Conservation (phyloP, 1,140 invertebrate genomes). For the Drosophila rufa region DNA sequence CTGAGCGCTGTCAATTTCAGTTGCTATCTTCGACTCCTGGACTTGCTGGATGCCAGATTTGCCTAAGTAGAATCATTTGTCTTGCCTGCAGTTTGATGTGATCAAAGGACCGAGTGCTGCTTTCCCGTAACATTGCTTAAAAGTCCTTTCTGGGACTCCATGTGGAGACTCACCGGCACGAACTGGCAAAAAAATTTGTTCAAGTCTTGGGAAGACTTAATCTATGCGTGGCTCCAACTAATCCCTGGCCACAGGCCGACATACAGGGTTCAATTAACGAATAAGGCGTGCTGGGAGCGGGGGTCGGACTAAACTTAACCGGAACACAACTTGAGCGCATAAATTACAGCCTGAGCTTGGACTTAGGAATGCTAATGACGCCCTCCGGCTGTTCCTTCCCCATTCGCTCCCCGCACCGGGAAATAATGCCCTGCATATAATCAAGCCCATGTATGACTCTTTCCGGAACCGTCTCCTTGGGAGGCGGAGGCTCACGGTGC, state of each 20-base stretch:
- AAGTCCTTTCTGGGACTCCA: not conserved
- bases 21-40: conserved; percentile 26
- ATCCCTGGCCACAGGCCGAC: conserved; percentile 38
- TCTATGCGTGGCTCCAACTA: conserved; percentile 30
- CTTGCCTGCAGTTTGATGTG: conserved; percentile 17
- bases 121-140: not conserved
- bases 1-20: conserved; percentile 68
- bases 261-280: conserved; percentile 58
- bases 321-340: conserved; percentile 51
- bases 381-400: conserved; percentile 40
- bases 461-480: conserved; percentile 22
- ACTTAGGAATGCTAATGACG: conserved; percentile 67
- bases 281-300: conserved; percentile 5
- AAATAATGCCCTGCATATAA: conserved; percentile 76
- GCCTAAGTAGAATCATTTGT: conserved; percentile 38
- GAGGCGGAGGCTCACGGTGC: conserved; percentile 57
- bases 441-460: conserved; percentile 68
- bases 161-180: conserved; percentile 47
- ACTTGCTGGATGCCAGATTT: conserved; percentile 35
- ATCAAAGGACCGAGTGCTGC: conserved; percentile 5
- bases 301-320: conserved; percentile 35
- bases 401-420: conserved; percentile 12
- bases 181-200: conserved; percentile 19
- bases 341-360: conserved; percentile 59
- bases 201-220: conserved; percentile 36